A percentile compares a stretch with the other conserved stretches of the same genome.
phyloP scores from a whole-genome alignment of 2,888 invertebrate species.

The Sclerodermus sp. region DNA sequence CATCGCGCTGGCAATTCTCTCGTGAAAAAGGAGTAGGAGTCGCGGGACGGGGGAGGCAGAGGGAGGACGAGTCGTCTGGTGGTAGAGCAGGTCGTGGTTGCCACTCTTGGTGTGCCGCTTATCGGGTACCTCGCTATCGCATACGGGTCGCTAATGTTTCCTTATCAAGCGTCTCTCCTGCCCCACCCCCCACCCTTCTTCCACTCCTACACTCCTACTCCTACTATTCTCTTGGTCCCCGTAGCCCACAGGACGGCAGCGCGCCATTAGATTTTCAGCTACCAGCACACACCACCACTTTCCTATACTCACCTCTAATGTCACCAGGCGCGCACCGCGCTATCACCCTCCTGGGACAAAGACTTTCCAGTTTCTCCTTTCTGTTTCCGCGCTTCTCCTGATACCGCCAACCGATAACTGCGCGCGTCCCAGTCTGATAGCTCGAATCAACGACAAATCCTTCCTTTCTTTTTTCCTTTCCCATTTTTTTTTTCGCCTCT shows the following conservation, averaged over 20 bases:
- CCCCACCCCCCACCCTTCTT: slow-evolving; percentile 5
- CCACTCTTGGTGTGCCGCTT: no score
- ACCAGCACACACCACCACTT: slow-evolving; percentile 25
- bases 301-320: background rate
- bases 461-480: slow-evolving; percentile 3
- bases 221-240: no score
- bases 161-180: slow-evolving; percentile 46
- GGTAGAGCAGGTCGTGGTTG: no score
- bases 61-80: no score
- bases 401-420: no score
- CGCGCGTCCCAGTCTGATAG: slow-evolving; percentile 18
- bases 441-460: background rate
- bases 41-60: no score
- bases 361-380: slow-evolving; percentile 41
- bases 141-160: slow-evolving; percentile 57
- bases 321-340: slow-evolving; percentile 14
- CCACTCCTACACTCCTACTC: slow-evolving; percentile 23
- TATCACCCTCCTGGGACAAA: slow-evolving; percentile 40
- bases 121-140: slow-evolving; percentile 39
- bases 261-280: slow-evolving; percentile 38
- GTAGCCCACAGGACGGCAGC: no score
- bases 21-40: no score
- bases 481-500: background rate
- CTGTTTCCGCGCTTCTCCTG: slow-evolving; percentile 36
- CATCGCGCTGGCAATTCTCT: no score